phyloP scores from a whole-genome alignment of 2,113 vertebrate species.

The Columba livia region DNA sequence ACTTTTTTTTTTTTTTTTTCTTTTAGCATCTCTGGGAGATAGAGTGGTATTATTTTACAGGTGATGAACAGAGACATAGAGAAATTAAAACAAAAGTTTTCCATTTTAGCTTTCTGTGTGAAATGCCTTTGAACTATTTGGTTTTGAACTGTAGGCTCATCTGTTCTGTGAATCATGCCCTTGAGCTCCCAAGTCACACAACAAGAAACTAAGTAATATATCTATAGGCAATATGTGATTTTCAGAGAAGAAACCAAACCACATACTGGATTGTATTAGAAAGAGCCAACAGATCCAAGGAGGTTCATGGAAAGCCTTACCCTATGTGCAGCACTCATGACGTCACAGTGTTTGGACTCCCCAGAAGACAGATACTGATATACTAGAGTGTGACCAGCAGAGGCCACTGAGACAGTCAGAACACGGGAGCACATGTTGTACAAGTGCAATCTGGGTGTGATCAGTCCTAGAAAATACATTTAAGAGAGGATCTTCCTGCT shows the following conservation, averaged over 20 bases:
- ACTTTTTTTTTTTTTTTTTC: not conserved
- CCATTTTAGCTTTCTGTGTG: not conserved
- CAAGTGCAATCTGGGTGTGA: not conserved
- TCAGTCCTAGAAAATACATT: not conserved
- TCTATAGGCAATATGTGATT: not conserved
- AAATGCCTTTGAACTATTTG: not conserved
- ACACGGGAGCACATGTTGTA: accelerated
- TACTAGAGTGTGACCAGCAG: not conserved
- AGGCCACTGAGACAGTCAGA: not conserved
- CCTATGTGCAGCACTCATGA: not conserved
- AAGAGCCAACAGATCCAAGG: not conserved
- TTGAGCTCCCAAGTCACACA: not conserved
- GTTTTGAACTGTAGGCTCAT: not conserved
- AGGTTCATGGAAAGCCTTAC: not conserved
- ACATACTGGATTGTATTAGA: not conserved
- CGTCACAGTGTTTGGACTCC: accelerated
- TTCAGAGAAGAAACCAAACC: not conserved
- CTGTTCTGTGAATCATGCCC: not conserved
- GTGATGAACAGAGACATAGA: not conserved
- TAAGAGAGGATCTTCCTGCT: not conserved
- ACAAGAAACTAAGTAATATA: not conserved
- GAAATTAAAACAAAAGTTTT: not conserved
- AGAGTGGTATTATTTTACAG: not conserved
- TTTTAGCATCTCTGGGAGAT: not conserved
- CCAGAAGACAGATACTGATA: not conserved